Conservation (phyloP, 2,888 invertebrate genomes). For the Caenorhabditis sp. region DNA sequence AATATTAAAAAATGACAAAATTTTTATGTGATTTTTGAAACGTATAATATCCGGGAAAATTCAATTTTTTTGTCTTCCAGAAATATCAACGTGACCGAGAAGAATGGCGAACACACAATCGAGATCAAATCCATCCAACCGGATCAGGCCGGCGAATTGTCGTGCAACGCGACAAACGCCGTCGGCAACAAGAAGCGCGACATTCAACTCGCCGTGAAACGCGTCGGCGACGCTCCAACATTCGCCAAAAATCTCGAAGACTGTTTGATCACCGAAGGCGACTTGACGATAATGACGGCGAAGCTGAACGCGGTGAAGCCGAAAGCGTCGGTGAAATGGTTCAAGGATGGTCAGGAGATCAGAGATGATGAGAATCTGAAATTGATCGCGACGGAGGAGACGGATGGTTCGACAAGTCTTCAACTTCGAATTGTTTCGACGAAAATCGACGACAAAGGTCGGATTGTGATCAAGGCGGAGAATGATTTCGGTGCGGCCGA, state of each 20-base stretch:
- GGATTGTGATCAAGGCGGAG: constrained; percentile 67
- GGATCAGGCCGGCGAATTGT: constrained; percentile 65
- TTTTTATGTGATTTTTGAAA: no score
- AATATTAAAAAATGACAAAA: no score
- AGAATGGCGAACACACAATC: constrained; percentile 58
- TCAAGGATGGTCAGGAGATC: constrained; percentile 78
- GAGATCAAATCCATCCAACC: constrained; percentile 57
- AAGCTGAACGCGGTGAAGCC: constrained; percentile 53
- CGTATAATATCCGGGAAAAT: no score
- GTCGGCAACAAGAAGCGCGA: constrained; percentile 72
- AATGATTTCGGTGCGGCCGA: constrained; percentile 67
- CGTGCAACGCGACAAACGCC: constrained; percentile 63
- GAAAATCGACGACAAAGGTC: constrained; percentile 60
- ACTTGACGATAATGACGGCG: constrained; percentile 66
- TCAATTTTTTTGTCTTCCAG: constrained; percentile 24
- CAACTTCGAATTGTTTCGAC: constrained; percentile 68
- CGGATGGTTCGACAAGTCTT: constrained; percentile 36
- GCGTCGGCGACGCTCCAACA: constrained; percentile 62
- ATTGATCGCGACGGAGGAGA: constrained; percentile 50
- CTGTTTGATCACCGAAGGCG: constrained; percentile 62
- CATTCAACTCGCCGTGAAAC: constrained; percentile 61
- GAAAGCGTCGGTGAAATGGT: constrained; percentile 86
- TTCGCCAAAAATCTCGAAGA: constrained; percentile 59
- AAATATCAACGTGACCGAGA: constrained; percentile 59
- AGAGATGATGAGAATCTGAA: constrained; percentile 52